Conservation (phyloP, 1,140 invertebrate genomes). For the Fopius arisanus region DNA sequence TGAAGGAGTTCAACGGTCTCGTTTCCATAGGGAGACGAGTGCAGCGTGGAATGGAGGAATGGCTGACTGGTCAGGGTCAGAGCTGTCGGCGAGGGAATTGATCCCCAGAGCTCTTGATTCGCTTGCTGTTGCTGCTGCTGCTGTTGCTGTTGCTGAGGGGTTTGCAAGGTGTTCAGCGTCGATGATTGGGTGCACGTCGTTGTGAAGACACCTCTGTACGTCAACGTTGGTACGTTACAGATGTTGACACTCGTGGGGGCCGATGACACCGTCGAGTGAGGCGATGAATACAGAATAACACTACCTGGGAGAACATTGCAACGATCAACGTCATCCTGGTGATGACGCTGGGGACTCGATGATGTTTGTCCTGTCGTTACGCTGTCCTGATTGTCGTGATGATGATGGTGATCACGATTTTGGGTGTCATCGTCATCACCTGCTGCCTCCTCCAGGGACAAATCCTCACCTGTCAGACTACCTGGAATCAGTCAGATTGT, state of each 20-base stretch:
- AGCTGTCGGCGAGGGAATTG: conserved; percentile 61
- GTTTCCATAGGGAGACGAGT: conserved; percentile 49
- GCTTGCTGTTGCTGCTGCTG: conserved; percentile 44
- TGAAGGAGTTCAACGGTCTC: conserved; percentile 60
- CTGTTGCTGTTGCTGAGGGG: conserved; percentile 44
- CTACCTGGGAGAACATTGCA: conserved; percentile 58
- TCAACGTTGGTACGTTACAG: conserved; percentile 62
- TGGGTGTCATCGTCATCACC: conserved; percentile 78
- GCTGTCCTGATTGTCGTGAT: conserved; percentile 48
- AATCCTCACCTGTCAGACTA: conserved; percentile 78
- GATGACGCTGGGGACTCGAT: conserved; percentile 56
- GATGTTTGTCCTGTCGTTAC: conserved; percentile 63
- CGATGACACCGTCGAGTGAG: conserved; percentile 49
- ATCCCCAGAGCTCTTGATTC: conserved; percentile 58
- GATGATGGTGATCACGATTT: conserved; percentile 63
- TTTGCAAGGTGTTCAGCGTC: conserved; percentile 58
- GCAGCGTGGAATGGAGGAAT: conserved; percentile 55
- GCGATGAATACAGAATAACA: conserved; percentile 59
- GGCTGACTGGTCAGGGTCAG: conserved; percentile 54
- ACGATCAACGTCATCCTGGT: conserved; percentile 56
- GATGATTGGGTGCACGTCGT: conserved; percentile 69
- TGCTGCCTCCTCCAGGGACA: conserved; percentile 72
- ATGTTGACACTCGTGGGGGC: conserved; percentile 65
- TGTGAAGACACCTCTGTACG: conserved; percentile 76
- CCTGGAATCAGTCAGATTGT: conserved; percentile 66